Conservation (phyloP, 2,797 vertebrate species). For the Menidia menidia region DNA sequence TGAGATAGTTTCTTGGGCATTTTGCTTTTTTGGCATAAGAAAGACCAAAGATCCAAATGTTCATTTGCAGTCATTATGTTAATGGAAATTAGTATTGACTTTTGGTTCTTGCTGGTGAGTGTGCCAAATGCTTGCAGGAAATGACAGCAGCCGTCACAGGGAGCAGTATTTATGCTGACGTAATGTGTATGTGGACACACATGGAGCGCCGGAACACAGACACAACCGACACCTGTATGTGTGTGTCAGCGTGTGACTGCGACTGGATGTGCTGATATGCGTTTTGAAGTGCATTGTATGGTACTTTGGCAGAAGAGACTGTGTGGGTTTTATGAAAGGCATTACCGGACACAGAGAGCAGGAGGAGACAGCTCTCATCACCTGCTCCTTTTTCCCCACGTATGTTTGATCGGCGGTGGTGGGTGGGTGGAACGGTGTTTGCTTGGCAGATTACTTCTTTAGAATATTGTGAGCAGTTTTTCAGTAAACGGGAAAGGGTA, state of each 20-base stretch:
- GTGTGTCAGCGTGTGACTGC: slow-evolving; percentile 12
- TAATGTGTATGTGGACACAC: slow-evolving; percentile 31
- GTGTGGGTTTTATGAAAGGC: slow-evolving; percentile 55
- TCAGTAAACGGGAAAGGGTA: neutral
- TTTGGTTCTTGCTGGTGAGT: slow-evolving; percentile 52
- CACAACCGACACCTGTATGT: slow-evolving; percentile 34
- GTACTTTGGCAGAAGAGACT: slow-evolving; percentile 48
- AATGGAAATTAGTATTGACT: slow-evolving; percentile 75
- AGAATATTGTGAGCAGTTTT: slow-evolving; percentile 24
- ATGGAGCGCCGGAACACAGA: slow-evolving; percentile 12
- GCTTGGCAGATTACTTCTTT: slow-evolving; percentile 33
- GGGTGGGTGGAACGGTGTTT: slow-evolving; percentile 39
- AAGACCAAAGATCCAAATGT: slow-evolving; percentile 61
- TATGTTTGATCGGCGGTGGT: slow-evolving; percentile 45
- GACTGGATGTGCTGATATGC: slow-evolving; percentile 33
- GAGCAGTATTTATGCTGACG: slow-evolving; percentile 56
- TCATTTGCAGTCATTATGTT: slow-evolving; percentile 74
- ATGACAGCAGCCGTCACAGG: slow-evolving; percentile 49
- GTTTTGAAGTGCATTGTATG: slow-evolving; percentile 30
- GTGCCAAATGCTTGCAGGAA: slow-evolving; percentile 61
- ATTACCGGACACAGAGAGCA: slow-evolving; percentile 53
- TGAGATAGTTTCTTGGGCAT: slow-evolving; percentile 49
- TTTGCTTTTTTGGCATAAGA: slow-evolving; percentile 62
- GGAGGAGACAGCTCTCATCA: slow-evolving; percentile 39
- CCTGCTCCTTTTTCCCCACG: slow-evolving; percentile 8